phyloP scores from a whole-genome alignment of 2,797 vertebrate species.

The Sebastes hubbsi region DNA sequence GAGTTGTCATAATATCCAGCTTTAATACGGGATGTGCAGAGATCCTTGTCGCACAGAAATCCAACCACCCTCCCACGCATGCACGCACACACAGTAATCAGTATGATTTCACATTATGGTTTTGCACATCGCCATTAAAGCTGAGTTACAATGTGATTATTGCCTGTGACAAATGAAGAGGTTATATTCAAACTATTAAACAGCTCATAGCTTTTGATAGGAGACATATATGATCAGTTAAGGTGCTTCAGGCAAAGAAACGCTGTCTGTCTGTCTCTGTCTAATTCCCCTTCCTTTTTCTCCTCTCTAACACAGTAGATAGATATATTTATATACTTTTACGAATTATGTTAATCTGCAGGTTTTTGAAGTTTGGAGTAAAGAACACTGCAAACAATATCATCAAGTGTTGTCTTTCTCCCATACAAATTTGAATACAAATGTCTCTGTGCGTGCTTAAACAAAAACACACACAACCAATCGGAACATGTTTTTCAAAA shows the following conservation, averaged over 20 bases:
- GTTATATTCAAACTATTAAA: constrained; percentile 84
- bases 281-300: constrained; percentile 8
- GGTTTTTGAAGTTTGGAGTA: constrained; percentile 44
- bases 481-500: constrained; percentile 41
- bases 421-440: constrained; percentile 4
- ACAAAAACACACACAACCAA: neutral
- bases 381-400: constrained; percentile 37
- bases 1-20: constrained; percentile 62
- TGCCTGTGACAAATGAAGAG: constrained; percentile 85
- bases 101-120: constrained; percentile 77
- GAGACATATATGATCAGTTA: constrained; percentile 81
- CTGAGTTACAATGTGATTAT: constrained; percentile 82
- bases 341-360: constrained; percentile 40
- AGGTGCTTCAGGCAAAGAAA: constrained; percentile 71
- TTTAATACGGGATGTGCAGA: constrained; percentile 66
- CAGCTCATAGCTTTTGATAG: constrained; percentile 83
- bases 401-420: constrained; percentile 13
- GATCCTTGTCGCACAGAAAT: constrained; percentile 58
- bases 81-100: constrained; percentile 63
- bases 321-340: constrained; percentile 39
- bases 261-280: constrained; percentile 38
- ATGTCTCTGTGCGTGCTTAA: neutral
- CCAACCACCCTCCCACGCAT: constrained; percentile 40
- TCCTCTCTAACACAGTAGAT: constrained; percentile 5
- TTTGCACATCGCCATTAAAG: constrained; percentile 77